Evolutionary conservation across 2,888 invertebrate species (phyloP).

Genomic region (Tillus elongatus): DNA sequence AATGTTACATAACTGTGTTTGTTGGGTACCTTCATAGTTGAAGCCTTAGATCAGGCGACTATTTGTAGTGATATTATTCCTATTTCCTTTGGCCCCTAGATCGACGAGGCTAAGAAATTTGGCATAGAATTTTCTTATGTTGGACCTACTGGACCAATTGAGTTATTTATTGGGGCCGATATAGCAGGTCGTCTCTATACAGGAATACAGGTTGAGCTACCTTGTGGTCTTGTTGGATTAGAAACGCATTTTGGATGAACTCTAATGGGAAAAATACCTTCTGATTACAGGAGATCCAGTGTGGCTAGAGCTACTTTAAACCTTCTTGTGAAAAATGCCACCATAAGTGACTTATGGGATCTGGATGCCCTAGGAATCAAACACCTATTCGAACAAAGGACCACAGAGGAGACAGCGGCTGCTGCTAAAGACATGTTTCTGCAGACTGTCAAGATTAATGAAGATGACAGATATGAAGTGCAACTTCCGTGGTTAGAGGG

Average conservation of each 20-base stretch:
- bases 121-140: slow-evolving; percentile 3
- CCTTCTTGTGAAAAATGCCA: too few species aligned
- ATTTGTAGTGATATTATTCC: slow-evolving; percentile 7
- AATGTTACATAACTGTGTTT: too few species aligned
- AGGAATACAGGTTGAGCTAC: slow-evolving; percentile 14
- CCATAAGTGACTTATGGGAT: too few species aligned
- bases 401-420: too few species aligned
- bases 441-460: background rate
- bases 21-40: too few species aligned
- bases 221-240: slow-evolving; percentile 23
- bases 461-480: background rate
- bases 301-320: too few species aligned
- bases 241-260: slow-evolving; percentile 27
- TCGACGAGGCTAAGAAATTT: background rate
- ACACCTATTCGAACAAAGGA: too few species aligned
- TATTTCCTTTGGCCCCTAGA: slow-evolving; percentile 7
- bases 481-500: background rate
- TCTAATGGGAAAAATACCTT: too few species aligned
- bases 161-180: slow-evolving; percentile 11
- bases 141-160: background rate
- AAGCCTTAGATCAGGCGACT: too few species aligned
- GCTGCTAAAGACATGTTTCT: too few species aligned
- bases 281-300: too few species aligned
- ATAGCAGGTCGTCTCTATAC: slow-evolving; percentile 9
- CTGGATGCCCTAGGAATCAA: too few species aligned